Evolutionary conservation across 2,113 vertebrate species (phyloP).

Genomic region (Hypocryptadius cinnamomeus): DNA sequence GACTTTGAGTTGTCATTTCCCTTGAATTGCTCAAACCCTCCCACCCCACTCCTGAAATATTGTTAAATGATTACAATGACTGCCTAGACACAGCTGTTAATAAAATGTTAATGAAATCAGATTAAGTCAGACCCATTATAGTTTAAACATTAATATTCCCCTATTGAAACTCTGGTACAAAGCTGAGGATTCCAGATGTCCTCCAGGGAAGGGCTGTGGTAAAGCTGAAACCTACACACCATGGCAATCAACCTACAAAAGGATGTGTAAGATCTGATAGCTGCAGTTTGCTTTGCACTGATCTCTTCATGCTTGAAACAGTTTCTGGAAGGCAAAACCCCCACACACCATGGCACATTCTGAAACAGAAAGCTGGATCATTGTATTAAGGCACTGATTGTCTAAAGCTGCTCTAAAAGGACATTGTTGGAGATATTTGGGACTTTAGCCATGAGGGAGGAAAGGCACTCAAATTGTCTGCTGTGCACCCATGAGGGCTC

Average conservation of each 20-base stretch:
- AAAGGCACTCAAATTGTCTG: background rate
- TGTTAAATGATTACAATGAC: constrained; percentile 9
- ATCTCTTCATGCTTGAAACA: background rate
- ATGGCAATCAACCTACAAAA: background rate
- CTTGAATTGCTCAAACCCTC: background rate
- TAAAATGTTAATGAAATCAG: constrained; percentile 38
- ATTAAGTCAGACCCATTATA: background rate
- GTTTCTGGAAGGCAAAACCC: background rate
- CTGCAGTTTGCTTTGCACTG: background rate
- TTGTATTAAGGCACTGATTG: background rate
- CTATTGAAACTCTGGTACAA: background rate
- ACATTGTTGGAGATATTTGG: background rate
- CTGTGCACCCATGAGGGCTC: background rate
- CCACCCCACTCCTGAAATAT: background rate
- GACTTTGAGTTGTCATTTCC: constrained; percentile 28
- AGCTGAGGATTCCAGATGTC: background rate
- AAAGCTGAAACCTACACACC: background rate
- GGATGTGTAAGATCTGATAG: background rate
- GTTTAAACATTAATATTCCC: constrained; percentile 33
- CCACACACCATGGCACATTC: fast-evolving
- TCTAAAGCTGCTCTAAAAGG: background rate
- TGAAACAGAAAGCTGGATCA: background rate
- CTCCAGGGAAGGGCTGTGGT: background rate
- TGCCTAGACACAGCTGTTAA: constrained; percentile 4
- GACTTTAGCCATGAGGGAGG: background rate